Conservation (phyloP, 2,888 invertebrate genomes). For the Mesopsocus fuscifrons region DNA sequence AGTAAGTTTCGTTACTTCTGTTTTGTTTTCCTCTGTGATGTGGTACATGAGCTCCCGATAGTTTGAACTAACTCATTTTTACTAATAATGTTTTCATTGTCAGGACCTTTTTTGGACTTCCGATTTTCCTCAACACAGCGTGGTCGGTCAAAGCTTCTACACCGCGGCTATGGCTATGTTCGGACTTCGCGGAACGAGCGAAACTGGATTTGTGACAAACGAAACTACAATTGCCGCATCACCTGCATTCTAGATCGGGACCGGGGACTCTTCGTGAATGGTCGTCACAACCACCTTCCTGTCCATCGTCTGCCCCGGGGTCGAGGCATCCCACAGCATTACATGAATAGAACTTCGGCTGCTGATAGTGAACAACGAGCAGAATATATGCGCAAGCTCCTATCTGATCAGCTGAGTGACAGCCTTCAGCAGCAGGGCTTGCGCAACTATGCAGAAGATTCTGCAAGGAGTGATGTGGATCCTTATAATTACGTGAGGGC, state of each 20-base stretch:
- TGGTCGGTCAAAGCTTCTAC: not conserved
- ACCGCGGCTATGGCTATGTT: slow-evolving; percentile 5
- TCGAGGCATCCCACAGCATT: not conserved
- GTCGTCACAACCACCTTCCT: slow-evolving; percentile 2
- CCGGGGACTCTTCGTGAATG: slow-evolving; percentile 1
- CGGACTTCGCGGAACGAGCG: slow-evolving; percentile 3
- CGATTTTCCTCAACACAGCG: slow-evolving; percentile 5
- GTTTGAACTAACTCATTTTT: too few species aligned
- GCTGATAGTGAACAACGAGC: too few species aligned
- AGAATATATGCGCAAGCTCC: too few species aligned
- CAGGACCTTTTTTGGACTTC: slow-evolving; percentile 6
- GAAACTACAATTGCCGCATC: slow-evolving; percentile 3
- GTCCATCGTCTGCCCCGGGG: not conserved
- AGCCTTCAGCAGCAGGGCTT: too few species aligned
- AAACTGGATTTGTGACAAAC: slow-evolving; percentile 7
- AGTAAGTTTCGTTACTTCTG: too few species aligned
- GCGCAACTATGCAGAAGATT: too few species aligned
- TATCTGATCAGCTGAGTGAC: too few species aligned
- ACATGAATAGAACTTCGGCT: too few species aligned
- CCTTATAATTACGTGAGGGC: too few species aligned
- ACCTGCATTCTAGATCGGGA: not conserved
- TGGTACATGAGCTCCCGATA: too few species aligned
- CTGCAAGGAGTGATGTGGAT: too few species aligned
- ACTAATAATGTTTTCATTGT: not conserved
- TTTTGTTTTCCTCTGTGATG: too few species aligned